Evolutionary conservation across 2,113 vertebrate species (phyloP).

Genomic region (Lepisosteus oculatus): DNA sequence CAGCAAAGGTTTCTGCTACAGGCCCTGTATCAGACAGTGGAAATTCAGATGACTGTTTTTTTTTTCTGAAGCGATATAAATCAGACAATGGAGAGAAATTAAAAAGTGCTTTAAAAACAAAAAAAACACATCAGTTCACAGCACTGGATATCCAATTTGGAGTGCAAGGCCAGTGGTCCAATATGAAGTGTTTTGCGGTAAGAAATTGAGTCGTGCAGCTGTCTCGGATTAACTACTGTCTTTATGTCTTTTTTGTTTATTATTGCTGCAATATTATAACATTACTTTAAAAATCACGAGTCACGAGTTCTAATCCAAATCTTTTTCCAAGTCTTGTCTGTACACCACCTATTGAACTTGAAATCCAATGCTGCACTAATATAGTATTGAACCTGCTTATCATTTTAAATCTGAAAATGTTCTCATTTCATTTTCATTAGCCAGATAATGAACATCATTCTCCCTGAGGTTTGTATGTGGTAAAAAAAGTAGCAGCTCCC

Average conservation of each 20-base stretch:
- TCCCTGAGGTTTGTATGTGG: too few species aligned
- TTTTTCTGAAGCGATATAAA: too few species aligned
- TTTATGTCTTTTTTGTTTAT: constrained; percentile 27
- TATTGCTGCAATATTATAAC: constrained; percentile 28
- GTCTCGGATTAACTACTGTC: constrained; percentile 34
- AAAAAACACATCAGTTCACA: background rate
- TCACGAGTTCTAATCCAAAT: constrained; percentile 17
- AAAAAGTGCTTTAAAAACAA: background rate
- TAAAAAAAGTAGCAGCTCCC: too few species aligned
- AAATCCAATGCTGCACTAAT: background rate
- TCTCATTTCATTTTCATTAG: too few species aligned
- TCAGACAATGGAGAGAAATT: too few species aligned
- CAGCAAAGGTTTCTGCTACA: too few species aligned
- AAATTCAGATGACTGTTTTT: too few species aligned
- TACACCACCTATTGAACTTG: constrained; percentile 15
- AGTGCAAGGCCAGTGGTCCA: constrained; percentile 1
- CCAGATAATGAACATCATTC: too few species aligned
- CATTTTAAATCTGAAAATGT: background rate
- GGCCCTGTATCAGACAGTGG: too few species aligned
- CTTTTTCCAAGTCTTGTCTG: constrained; percentile 18
- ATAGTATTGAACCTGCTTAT: too few species aligned
- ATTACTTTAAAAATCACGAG: constrained; percentile 24
- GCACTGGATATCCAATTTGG: background rate
- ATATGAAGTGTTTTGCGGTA: constrained; percentile 18
- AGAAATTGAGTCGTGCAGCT: constrained; percentile 18